Conservation (phyloP, 2,888 invertebrate species). For the Patella depressa region DNA sequence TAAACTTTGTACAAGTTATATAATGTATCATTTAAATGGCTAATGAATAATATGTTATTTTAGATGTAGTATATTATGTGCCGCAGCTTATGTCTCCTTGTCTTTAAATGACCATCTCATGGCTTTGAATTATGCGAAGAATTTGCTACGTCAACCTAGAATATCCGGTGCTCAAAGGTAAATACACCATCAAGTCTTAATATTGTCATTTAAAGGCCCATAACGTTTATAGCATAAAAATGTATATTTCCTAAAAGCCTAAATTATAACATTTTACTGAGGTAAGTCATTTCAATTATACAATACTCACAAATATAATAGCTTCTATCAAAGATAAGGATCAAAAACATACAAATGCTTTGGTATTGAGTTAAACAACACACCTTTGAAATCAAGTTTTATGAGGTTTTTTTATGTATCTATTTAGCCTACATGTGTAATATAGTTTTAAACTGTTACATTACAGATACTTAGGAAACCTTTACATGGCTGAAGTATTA, state of each 20-base stretch:
- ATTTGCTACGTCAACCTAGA: slow-evolving; percentile 81
- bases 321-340: too few species aligned
- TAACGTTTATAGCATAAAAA: too few species aligned
- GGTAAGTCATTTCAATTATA: too few species aligned
- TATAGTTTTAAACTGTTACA: background rate
- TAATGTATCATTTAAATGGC: slow-evolving; percentile 1
- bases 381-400: too few species aligned
- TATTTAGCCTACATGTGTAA: background rate
- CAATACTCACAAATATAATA: too few species aligned
- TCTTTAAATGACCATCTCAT: slow-evolving; percentile 87
- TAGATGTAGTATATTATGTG: slow-evolving; percentile 79
- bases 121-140: slow-evolving; percentile 84
- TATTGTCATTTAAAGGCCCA: too few species aligned
- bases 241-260: too few species aligned
- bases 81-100: slow-evolving; percentile 87
- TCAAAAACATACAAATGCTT: too few species aligned
- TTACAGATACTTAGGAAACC: slow-evolving; percentile 79
- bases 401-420: background rate
- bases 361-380: too few species aligned
- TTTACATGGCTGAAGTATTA: slow-evolving; percentile 91
- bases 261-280: too few species aligned
- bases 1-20: background rate
- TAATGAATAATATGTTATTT: slow-evolving; percentile 48
- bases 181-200: slow-evolving; percentile 33
- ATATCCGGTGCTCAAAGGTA: slow-evolving; percentile 81